Percentiles rank a stretch among this genome's conserved stretches.
These are phyloP conservation scores for Eutolmus rufibarbis DNA, from an alignment of 2,888 invertebrate species.

Conservation along the genomic window DNA sequence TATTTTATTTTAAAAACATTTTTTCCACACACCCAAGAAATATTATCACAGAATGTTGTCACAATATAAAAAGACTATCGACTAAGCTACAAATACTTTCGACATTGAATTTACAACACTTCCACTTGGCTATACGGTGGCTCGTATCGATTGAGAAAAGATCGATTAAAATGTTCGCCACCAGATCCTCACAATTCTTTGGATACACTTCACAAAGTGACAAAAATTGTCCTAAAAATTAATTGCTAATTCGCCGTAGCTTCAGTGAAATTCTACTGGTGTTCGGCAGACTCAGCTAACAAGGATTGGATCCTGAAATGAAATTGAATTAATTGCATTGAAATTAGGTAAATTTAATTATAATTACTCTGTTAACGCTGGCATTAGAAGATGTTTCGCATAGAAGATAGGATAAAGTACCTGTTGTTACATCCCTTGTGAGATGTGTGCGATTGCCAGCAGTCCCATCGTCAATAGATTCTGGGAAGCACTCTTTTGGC, in stretches of 20 bases:
- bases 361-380: conserved; percentile 4
- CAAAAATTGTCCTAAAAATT: not conserved
- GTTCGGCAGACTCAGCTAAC: not conserved
- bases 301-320: not conserved
- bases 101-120: conserved; percentile 2
- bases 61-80: conserved; percentile 28
- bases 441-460: not conserved
- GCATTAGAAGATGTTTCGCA: not conserved
- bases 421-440: conserved; percentile 13
- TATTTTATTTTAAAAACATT: conserved; percentile 12
- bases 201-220: not conserved
- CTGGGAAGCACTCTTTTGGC: conserved; percentile 57
- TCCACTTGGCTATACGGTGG: not conserved
- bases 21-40: conserved; percentile 15
- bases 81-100: conserved; percentile 20
- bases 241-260: not conserved
- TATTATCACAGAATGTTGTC: conserved; percentile 35
- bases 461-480: not conserved
- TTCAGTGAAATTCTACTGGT: not conserved
- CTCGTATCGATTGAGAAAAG: not conserved
- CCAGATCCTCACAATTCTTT: not conserved
- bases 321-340: not conserved
- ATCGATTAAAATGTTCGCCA: not conserved
- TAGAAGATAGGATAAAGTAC: conserved; percentile 5
- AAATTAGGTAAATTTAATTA: not conserved